Evolutionary conservation across 1,140 invertebrate genomes (phyloP).

Genomic region (Globodera rostochiensis): DNA sequence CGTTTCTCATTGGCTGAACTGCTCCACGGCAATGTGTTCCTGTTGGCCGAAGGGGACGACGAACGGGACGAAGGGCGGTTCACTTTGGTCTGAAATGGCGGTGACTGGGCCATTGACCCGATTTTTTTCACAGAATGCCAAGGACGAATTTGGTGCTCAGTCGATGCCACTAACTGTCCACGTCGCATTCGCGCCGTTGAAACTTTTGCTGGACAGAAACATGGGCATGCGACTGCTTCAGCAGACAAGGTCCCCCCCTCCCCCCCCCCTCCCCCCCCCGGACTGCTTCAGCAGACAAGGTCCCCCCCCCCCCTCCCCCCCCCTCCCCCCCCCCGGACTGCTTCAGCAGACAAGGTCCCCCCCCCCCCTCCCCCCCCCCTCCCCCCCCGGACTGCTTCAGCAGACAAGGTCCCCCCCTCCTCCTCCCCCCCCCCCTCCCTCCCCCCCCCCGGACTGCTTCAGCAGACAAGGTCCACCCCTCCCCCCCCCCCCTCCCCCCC

Average conservation of each 20-base stretch:
- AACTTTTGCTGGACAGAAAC: slow-evolving; percentile 29
- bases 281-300: no score
- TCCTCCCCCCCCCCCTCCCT: slow-evolving; percentile 12
- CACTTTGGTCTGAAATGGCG: not conserved
- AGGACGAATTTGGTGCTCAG: slow-evolving; percentile 34
- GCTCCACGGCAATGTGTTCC: slow-evolving; percentile 44
- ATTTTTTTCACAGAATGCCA: slow-evolving; percentile 23
- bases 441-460: no score
- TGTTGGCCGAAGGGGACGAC: slow-evolving; percentile 34
- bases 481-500: no score
- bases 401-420: slow-evolving; percentile 25
- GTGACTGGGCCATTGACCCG: not conserved
- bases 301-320: no score
- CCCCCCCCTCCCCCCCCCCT: slow-evolving; percentile 26
- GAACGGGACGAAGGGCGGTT: slow-evolving; percentile 5
- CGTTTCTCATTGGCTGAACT: slow-evolving; percentile 54
- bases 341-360: no score
- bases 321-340: no score
- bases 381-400: slow-evolving; percentile 36
- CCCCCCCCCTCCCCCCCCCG: no score
- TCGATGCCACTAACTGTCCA: slow-evolving; percentile 29
- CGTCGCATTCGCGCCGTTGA: slow-evolving; percentile 17
- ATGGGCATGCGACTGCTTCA: slow-evolving; percentile 16
- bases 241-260: slow-evolving; percentile 27
- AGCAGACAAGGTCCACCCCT: no score